These are phyloP conservation scores for Mylabris sibirica DNA, from an alignment of 2,888 invertebrate species.

Conservation along the genomic window DNA sequence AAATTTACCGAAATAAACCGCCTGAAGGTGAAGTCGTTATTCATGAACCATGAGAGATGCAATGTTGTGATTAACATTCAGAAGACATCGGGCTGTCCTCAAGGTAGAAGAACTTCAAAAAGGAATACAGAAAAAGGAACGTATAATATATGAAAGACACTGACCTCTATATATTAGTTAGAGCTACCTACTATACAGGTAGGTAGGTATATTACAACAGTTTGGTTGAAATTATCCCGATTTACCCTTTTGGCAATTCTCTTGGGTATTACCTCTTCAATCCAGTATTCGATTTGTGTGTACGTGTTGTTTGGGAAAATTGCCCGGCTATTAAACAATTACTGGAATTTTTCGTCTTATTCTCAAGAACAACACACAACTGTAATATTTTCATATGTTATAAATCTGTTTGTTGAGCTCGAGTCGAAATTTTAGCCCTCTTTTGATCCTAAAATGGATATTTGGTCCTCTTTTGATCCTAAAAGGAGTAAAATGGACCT, in stretches of 20 bases:
- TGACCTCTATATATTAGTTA: no score
- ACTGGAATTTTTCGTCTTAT: neutral
- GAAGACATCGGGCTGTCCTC: constrained; percentile 45
- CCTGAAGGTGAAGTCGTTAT: constrained; percentile 28
- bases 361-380: neutral
- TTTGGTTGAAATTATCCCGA: neutral
- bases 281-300: neutral
- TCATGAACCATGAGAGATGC: constrained; percentile 31
- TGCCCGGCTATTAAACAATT: constrained; percentile 12
- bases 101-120: constrained; percentile 23
- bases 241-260: constrained; percentile 15
- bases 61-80: constrained; percentile 45
- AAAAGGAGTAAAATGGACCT: no score
- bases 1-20: constrained; percentile 27
- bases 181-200: neutral
- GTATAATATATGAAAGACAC: constrained; percentile 14
- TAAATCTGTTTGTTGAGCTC: no score
- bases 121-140: neutral
- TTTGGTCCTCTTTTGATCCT: no score
- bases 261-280: neutral
- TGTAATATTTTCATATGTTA: neutral
- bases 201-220: neutral
- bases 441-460: no score
- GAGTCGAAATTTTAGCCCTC: no score
- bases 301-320: constrained; percentile 2